Percentiles rank a stretch among this genome's conserved stretches.
phyloP scores from a whole-genome alignment of 2,113 vertebrate species.

The Charina bottae region DNA sequence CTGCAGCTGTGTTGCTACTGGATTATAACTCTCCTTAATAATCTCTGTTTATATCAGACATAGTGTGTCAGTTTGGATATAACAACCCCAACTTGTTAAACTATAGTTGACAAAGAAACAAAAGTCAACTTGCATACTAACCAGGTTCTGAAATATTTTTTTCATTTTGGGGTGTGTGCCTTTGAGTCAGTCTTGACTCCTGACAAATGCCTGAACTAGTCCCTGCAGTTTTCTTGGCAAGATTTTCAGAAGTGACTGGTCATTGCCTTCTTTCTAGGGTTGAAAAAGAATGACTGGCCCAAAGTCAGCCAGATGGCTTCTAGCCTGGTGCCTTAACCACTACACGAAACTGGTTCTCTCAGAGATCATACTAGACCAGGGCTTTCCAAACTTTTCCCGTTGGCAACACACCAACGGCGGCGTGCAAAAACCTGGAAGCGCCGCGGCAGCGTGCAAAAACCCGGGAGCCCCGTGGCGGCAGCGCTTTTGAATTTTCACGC shows the following conservation, averaged over 20 bases:
- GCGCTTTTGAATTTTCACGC: too few species aligned
- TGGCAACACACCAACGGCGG: too few species aligned
- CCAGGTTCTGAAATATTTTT: neutral
- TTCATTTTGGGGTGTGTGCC: neutral
- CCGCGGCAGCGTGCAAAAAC: too few species aligned
- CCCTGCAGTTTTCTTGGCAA: neutral
- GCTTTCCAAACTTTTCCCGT: too few species aligned
- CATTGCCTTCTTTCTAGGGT: neutral
- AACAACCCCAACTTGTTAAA: neutral
- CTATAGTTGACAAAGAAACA: neutral
- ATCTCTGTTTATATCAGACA: neutral
- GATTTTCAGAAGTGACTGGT: neutral
- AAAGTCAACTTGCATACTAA: neutral
- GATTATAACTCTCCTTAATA: neutral
- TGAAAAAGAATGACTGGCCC: neutral
- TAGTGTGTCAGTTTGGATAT: neutral
- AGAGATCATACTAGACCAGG: neutral
- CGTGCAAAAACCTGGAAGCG: too few species aligned
- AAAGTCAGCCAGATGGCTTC: neutral
- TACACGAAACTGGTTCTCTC: neutral
- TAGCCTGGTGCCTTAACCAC: neutral
- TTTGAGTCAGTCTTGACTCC: neutral
- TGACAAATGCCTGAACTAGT: neutral
- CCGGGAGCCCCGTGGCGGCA: too few species aligned
- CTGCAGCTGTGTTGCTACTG: slow-evolving; percentile 33